These are phyloP conservation scores for Centruroides vittatus DNA, from an alignment of 1,140 invertebrate genomes.

Conservation along the genomic window DNA sequence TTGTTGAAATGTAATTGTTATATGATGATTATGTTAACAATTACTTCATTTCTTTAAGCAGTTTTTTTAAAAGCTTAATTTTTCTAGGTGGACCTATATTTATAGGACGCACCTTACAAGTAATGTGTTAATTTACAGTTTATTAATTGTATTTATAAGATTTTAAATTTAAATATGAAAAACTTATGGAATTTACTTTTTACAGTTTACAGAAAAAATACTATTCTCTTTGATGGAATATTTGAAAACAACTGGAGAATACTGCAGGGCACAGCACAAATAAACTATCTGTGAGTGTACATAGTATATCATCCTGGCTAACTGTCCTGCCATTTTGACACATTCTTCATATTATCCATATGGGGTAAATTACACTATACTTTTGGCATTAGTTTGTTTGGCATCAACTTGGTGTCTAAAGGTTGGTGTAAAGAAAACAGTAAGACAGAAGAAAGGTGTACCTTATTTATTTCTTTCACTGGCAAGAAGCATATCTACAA, in stretches of 20 bases:
- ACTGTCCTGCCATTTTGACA: not conserved
- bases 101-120: no score
- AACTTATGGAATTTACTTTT: no score
- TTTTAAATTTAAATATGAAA: no score
- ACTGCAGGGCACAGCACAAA: slow-evolving; percentile 94
- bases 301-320: slow-evolving; percentile 9
- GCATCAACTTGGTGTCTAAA: slow-evolving; percentile 4
- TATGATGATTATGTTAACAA: no score
- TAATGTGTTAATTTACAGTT: no score
- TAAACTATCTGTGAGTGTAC: slow-evolving; percentile 37
- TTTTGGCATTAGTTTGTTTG: slow-evolving; percentile 6
- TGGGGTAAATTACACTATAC: slow-evolving; percentile 14
- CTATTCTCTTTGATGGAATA: slow-evolving; percentile 16
- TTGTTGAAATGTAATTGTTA: no score
- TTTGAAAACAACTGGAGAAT: slow-evolving; percentile 70
- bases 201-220: slow-evolving; percentile 8
- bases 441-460: no score
- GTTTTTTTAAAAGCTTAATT: no score
- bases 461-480: not conserved
- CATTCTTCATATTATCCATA: slow-evolving; percentile 6
- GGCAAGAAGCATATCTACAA: not conserved
- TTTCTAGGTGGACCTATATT: no score
- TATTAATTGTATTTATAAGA: no score
- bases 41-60: no score
- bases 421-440: not conserved